Percentiles rank a stretch among this genome's conserved stretches.
Evolutionary conservation across 2,888 invertebrate genomes (phyloP).

Genomic region (Deilephila elpenor): DNA sequence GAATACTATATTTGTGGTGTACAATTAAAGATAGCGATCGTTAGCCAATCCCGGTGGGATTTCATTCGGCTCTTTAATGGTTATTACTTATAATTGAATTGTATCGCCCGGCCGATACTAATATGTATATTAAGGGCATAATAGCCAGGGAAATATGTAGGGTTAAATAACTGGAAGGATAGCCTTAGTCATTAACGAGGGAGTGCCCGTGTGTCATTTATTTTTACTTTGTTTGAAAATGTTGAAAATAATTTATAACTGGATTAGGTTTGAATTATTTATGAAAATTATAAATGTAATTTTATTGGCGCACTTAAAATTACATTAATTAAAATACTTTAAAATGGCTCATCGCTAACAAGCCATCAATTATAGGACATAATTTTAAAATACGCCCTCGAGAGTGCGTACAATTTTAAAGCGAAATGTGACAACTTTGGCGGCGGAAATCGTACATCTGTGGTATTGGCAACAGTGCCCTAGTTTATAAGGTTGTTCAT

Average conservation of each 20-base stretch:
- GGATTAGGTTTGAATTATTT: not conserved
- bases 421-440: too few relatives aligned
- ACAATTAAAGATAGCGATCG: slow-evolving; percentile 47
- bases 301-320: too few relatives aligned
- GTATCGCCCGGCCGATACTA: slow-evolving; percentile 30
- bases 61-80: slow-evolving; percentile 52
- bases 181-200: slow-evolving; percentile 20
- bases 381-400: too few relatives aligned
- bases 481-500: too few relatives aligned
- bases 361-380: too few relatives aligned
- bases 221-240: not conserved
- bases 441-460: too few relatives aligned
- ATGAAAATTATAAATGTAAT: too few relatives aligned
- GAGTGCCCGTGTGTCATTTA: slow-evolving; percentile 15
- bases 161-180: slow-evolving; percentile 16
- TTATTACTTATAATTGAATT: slow-evolving; percentile 63
- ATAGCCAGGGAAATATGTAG: not conserved
- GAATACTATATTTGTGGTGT: slow-evolving; percentile 17
- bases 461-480: too few relatives aligned
- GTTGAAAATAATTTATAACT: not conserved
- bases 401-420: too few relatives aligned
- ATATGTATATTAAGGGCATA: slow-evolving; percentile 14
- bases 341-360: too few relatives aligned
- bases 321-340: too few relatives aligned
- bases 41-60: slow-evolving; percentile 55